Percentiles rank a stretch among this genome's conserved stretches.
These are phyloP conservation scores for Archaeoteleia sp. DNA, from an alignment of 2,888 invertebrate species.

Conservation along the genomic window DNA sequence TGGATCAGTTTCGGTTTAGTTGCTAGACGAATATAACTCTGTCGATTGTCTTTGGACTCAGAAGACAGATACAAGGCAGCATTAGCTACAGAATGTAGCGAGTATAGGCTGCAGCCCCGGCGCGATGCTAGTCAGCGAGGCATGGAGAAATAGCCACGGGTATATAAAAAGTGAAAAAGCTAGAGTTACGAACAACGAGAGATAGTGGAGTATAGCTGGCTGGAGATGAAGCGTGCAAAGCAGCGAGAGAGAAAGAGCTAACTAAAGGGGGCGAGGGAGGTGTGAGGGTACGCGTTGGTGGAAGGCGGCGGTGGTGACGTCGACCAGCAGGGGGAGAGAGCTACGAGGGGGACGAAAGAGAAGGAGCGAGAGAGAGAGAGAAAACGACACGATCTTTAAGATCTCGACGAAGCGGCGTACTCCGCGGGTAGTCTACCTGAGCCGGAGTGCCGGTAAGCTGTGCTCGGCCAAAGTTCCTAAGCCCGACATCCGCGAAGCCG, in stretches of 20 bases:
- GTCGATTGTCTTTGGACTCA: background rate
- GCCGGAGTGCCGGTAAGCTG: background rate
- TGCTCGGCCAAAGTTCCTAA: slow-evolving; percentile 55
- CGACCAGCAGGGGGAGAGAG: slow-evolving; percentile 13
- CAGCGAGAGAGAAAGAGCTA: slow-evolving; percentile 32
- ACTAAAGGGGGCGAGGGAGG: slow-evolving; percentile 10
- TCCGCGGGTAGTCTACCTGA: slow-evolving; percentile 18
- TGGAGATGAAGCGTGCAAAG: slow-evolving; percentile 48
- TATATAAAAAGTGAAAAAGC: slow-evolving; percentile 52
- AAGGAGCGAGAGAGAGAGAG: slow-evolving; percentile 5
- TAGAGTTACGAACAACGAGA: slow-evolving; percentile 35
- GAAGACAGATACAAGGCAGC: slow-evolving; percentile 4
- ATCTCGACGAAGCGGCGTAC: slow-evolving; percentile 24
- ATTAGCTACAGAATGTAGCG: slow-evolving; percentile 22
- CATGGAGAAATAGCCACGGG: slow-evolving; percentile 58
- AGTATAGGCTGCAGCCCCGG: slow-evolving; percentile 36
- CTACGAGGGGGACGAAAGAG: slow-evolving; percentile 20
- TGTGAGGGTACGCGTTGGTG: slow-evolving; percentile 8
- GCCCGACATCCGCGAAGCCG: slow-evolving; percentile 26
- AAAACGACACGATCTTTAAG: slow-evolving; percentile 45
- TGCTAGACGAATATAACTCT: no score
- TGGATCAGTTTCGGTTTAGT: no score
- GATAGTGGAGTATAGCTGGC: slow-evolving; percentile 41
- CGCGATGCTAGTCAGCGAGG: slow-evolving; percentile 53
- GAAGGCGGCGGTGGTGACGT: background rate